Base-by-base conservation (phyloP, 1,140 invertebrate genomes). In the Caenorhabditis remanei region DNA sequence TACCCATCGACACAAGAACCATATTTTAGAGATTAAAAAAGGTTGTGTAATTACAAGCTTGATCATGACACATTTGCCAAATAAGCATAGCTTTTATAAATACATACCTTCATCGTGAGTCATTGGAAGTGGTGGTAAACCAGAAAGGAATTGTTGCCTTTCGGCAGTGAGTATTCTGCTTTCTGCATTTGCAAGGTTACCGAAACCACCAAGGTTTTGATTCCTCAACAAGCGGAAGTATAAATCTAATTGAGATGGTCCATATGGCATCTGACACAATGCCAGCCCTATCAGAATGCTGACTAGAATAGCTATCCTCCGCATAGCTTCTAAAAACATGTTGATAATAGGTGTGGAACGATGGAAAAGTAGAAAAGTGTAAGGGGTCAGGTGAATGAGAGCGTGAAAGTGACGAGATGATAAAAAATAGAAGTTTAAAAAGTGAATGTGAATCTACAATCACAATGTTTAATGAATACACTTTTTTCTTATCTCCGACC, bases 381-480 rank as follows among this genome's bases (percentile, higher is more conserved):
- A 32, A 46, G 46, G 24, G 71, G 71, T 79, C 46, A 79, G 21
- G n/a, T 79, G 46, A 79, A 71, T 32, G 19, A 71, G 43, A 46
- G 40, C 65, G 65, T 71, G 13, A 50, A 79, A 50, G 19, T 24
- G 40, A 7, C 46, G 40, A 50, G 11, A 79, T 40, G 63, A 67
- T 67, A 50, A 79, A 79, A 32, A 53, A 16, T 0, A 21, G 24
- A 41, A 46, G 13, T 2, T 79, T 41, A 11, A 53, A 79, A 79
- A 79, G 46, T 79, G 71, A 79, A 79, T 79, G 41, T n/a, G 65
- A 16, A n/a, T 79, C 71, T 79, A 79, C 71, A 79, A 79, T 71
- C 65, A 71, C 65, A 71, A 50, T 79, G 71, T 79, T 50, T 50
- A 50, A 79, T 79, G 71, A 79, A 79, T 79, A 50, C 21, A 14